Conservation (phyloP, 2,113 vertebrate genomes). For the Melanotaenia duboulayi region DNA sequence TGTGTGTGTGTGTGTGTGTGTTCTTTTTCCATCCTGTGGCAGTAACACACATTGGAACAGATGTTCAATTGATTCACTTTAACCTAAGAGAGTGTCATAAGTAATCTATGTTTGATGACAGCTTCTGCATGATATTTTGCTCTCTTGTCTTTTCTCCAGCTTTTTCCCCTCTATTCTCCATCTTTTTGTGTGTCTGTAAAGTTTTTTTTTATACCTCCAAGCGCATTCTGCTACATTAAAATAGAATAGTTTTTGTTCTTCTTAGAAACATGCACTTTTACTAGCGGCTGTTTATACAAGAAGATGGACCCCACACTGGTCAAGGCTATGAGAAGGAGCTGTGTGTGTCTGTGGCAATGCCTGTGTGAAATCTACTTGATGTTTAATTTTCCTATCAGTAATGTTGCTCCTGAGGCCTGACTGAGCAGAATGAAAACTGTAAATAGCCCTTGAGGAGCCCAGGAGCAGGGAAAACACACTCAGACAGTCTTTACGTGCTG, state of each 20-base stretch:
- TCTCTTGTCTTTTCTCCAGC: slow-evolving; percentile 6
- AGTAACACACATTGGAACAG: slow-evolving; percentile 54
- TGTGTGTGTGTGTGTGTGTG: slow-evolving; percentile 36
- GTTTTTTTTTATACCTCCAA: too few relatives aligned
- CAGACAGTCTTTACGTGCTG: slow-evolving; percentile 30
- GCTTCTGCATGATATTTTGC: slow-evolving; percentile 25
- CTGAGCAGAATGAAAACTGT: slow-evolving; percentile 64
- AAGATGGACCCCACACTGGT: not conserved
- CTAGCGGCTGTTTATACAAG: slow-evolving; percentile 18
- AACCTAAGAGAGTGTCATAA: slow-evolving; percentile 40
- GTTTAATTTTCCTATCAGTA: slow-evolving; percentile 67
- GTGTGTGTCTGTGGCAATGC: slow-evolving; percentile 19
- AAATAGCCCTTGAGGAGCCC: slow-evolving; percentile 65
- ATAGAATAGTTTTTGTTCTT: not conserved
- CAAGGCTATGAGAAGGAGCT: slow-evolving; percentile 15
- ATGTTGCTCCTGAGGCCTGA: slow-evolving; percentile 61
- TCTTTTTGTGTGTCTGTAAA: slow-evolving; percentile 7
- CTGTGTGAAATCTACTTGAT: slow-evolving; percentile 47
- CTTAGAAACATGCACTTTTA: slow-evolving; percentile 13
- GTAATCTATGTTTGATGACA: slow-evolving; percentile 64
- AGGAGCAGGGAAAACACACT: slow-evolving; percentile 59
- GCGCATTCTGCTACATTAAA: not conserved
- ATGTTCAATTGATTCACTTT: slow-evolving; percentile 71
- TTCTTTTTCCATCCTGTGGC: slow-evolving; percentile 44
- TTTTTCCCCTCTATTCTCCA: not conserved